Evolutionary conservation across 2,113 vertebrate species (phyloP), one percentile per base, ranked within the genome.

Genomic region (Eupsittula cactorum): DNA sequence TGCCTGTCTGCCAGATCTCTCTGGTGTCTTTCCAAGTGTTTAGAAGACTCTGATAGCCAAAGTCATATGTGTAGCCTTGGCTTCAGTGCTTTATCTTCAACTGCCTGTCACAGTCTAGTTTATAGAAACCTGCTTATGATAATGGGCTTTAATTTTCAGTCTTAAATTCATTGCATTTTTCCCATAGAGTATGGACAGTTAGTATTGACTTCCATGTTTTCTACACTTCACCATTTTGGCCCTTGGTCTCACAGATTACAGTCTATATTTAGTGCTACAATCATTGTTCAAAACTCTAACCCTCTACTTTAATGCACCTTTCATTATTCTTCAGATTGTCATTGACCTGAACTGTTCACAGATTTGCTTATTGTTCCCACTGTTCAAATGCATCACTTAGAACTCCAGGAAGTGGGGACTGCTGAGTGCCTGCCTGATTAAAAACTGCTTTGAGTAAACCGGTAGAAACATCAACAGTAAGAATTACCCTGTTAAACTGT

Each of bases 71-170:
- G 11, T 76, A 25, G 31, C 71, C 35, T 86, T 86, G 86, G 76
- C 53, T 87, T 69, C 28, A 33, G 39, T 59, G 41, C 28, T 69
- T 79, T 86, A 81, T 87, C 62, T 93, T 93, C 62, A 93, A 12
- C 53, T 62, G 71, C 52, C 83, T 87, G 9, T 76, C 70, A 46
- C 37, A 69, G 31, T 76, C 44, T 67, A 82, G n/a, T 86, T 82
- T 91, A 57, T 65, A 75, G 60, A 88, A 93, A 89, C 31, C 11
- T 82, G 41, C 28, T 88, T 68, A 60, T 78, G 27, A 68, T 75
- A 88, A 83, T 25, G 17, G 35, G 15, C 81, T 95, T 95, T 85
- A 64, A 42, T 91, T 92, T 92, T 82, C 52, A 33, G 24, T 90
- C 67, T 81, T 91, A 86, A 86, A 90, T 81, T 88, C 8, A 50